Conservation (phyloP, 1,140 invertebrate species). For the Papilio helenus region DNA sequence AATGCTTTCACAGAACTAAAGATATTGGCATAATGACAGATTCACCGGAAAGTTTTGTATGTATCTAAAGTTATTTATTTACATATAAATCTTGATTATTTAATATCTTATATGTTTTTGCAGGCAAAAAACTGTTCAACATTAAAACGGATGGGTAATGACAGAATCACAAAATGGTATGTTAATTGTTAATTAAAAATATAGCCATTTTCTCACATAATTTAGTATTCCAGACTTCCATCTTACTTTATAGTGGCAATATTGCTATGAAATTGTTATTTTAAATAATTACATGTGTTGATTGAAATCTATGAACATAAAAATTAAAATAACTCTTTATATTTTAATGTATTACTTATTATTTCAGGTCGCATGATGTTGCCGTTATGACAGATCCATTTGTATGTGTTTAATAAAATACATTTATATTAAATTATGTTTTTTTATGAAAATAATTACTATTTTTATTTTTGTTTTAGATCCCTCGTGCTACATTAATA, state of each 20-base stretch:
- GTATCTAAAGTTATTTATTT: background rate
- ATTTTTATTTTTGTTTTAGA: conserved; percentile 51
- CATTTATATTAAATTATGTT: conserved; percentile 9
- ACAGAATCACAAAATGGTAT: background rate
- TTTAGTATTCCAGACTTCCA: too few species aligned
- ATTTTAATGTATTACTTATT: conserved; percentile 25
- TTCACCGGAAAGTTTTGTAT: background rate
- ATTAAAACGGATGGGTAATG: background rate
- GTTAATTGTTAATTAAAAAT: background rate
- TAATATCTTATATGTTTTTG: background rate
- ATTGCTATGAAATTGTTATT: background rate
- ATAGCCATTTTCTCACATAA: background rate
- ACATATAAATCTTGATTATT: background rate
- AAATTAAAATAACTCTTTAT: background rate
- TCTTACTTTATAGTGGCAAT: background rate
- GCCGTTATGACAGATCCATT: conserved; percentile 76
- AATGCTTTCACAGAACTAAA: background rate
- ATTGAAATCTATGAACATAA: background rate
- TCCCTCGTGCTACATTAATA: conserved; percentile 62
- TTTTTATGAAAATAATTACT: background rate
- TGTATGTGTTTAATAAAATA: conserved; percentile 53
- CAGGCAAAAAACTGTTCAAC: background rate
- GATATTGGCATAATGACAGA: conserved; percentile 5
- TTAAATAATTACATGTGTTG: background rate
- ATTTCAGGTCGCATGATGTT: conserved; percentile 54